phyloP scores from a whole-genome alignment of 2,888 invertebrate genomes.

The Calameuta pallipes region DNA sequence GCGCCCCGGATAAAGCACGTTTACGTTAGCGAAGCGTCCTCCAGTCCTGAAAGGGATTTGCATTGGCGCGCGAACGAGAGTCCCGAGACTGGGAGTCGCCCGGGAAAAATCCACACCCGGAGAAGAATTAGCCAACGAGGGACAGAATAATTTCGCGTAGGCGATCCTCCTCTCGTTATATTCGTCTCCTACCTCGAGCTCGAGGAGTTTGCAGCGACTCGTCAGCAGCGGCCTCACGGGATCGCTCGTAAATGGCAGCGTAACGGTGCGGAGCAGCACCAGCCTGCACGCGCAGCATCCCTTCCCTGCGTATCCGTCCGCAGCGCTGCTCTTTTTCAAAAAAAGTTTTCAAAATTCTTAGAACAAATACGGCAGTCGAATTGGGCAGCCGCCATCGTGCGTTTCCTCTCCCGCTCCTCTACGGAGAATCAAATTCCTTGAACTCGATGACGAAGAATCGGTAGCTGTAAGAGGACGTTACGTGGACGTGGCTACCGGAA shows the following conservation, averaged over 20 bases:
- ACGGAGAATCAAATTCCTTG: slow-evolving; percentile 30
- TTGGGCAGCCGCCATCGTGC: too few relatives aligned
- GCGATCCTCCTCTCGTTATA: slow-evolving; percentile 1
- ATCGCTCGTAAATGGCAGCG: slow-evolving; percentile 32
- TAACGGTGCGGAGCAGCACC: slow-evolving; percentile 21
- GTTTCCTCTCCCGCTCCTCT: background rate
- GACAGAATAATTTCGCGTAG: background rate
- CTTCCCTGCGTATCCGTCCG: too few relatives aligned
- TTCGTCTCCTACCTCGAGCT: slow-evolving; percentile 26
- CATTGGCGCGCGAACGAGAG: too few relatives aligned
- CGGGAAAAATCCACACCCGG: background rate
- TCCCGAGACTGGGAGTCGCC: too few relatives aligned
- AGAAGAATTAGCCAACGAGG: background rate
- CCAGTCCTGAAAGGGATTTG: too few relatives aligned
- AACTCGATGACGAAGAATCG: slow-evolving; percentile 24
- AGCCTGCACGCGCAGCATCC: background rate
- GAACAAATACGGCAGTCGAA: too few relatives aligned
- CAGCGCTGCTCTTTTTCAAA: too few relatives aligned
- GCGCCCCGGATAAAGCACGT: too few relatives aligned
- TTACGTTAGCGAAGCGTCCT: too few relatives aligned
- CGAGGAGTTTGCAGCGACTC: slow-evolving; percentile 24
- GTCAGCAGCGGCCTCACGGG: slow-evolving; percentile 31
- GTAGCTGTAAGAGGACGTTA: too few relatives aligned
- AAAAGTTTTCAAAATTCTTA: too few relatives aligned
- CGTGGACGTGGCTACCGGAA: too few relatives aligned